A percentile compares a stretch with the other conserved stretches of the same genome.
Conservation (phyloP, 2,888 invertebrate genomes). For the Eupeodes latifasciatus region DNA sequence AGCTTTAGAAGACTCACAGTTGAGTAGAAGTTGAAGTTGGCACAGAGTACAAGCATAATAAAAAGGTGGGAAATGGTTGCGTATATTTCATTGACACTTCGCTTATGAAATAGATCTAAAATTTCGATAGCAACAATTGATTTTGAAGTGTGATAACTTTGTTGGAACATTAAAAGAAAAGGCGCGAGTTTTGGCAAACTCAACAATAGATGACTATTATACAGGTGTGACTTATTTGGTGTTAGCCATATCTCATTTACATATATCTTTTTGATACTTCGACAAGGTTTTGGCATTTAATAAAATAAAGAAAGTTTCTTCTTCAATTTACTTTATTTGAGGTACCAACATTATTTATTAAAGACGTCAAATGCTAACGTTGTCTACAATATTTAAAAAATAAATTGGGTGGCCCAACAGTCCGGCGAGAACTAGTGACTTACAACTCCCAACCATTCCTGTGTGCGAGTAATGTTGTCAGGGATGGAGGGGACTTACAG, state of each 20-base stretch:
- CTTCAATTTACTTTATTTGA: too few species aligned
- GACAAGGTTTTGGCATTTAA: not conserved
- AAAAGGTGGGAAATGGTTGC: constrained; percentile 4
- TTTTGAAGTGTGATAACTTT: constrained; percentile 25
- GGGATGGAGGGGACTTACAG: too few species aligned
- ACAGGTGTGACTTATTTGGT: not conserved
- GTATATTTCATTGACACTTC: constrained; percentile 49
- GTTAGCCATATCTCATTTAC: not conserved
- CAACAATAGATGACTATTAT: too few species aligned
- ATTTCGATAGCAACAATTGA: constrained; percentile 21
- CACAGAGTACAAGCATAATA: too few species aligned
- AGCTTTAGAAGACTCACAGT: not conserved
- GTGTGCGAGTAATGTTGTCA: too few species aligned
- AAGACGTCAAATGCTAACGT: too few species aligned
- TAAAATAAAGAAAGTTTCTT: not conserved
- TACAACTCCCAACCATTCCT: too few species aligned
- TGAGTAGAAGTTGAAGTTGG: not conserved
- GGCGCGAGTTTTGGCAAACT: not conserved
- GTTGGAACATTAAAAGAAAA: constrained; percentile 1
- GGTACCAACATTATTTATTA: too few species aligned
- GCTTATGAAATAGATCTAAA: constrained; percentile 46
- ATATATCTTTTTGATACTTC: not conserved
- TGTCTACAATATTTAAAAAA: too few species aligned
- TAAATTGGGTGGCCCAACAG: too few species aligned
- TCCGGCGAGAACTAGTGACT: too few species aligned